A percentile compares a stretch with the other conserved stretches of the same genome.
Conservation (phyloP, 2,113 vertebrate species). For the Tetrax tetrax region DNA sequence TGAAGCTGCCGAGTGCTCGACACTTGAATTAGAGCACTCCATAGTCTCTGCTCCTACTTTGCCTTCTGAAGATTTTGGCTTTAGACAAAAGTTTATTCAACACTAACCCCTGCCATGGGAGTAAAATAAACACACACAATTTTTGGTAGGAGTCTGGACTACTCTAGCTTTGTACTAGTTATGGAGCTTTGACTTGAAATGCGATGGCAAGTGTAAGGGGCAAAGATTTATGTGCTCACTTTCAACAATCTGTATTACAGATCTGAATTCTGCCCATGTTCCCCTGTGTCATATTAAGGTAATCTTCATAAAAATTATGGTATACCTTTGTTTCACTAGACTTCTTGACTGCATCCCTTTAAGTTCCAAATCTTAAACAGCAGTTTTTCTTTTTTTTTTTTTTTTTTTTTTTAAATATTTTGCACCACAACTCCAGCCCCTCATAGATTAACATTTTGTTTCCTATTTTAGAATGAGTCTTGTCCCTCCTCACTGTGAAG, state of each 20-base stretch:
- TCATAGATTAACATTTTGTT: conserved; percentile 4
- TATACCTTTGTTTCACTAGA: neutral
- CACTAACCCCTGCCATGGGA: neutral
- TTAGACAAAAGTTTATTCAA: neutral
- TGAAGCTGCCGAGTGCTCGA: conserved; percentile 16
- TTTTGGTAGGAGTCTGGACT: neutral
- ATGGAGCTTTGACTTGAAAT: neutral
- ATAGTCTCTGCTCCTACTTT: neutral
- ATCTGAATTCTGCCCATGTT: neutral
- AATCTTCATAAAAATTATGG: neutral
- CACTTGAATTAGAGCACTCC: neutral
- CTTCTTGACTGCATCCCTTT: neutral
- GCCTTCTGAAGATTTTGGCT: neutral
- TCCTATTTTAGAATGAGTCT: conserved; percentile 17
- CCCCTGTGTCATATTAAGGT: neutral
- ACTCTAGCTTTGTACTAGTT: neutral
- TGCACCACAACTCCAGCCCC: neutral
- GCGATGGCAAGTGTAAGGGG: neutral
- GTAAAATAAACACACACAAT: neutral
- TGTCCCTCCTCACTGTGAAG: conserved; percentile 4
- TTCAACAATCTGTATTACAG: neutral
- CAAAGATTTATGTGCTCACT: neutral
- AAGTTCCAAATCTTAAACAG: neutral
- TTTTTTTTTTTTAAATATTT: neutral
- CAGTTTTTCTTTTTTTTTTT: neutral